Percentiles rank a stretch among this genome's conserved stretches.
Conservation (phyloP, 23 tunicate species). For the Phallusia fumigata region DNA sequence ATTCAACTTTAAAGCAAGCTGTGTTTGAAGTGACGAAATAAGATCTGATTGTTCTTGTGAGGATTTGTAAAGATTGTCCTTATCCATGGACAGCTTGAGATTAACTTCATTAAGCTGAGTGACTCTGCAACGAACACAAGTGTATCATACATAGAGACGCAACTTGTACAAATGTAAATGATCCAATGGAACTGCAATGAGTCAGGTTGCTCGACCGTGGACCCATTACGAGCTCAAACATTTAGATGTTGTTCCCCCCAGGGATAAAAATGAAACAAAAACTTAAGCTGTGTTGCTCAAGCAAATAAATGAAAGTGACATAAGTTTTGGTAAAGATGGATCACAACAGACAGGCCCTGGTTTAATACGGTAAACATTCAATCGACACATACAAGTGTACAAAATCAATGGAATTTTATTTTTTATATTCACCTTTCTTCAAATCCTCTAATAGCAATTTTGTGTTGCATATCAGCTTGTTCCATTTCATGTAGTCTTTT, state of each 20-base stretch:
- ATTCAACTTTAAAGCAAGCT: slow-evolving; percentile 21
- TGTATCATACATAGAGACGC: neutral
- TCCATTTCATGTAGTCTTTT: slow-evolving; percentile 32
- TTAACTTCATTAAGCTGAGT: neutral
- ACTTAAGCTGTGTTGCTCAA: too few species aligned
- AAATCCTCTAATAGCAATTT: slow-evolving; percentile 19
- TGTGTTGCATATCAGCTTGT: slow-evolving; percentile 24
- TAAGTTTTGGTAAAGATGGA: too few species aligned
- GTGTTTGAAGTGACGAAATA: slow-evolving; percentile 15
- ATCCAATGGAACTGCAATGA: too few species aligned
- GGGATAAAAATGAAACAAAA: too few species aligned
- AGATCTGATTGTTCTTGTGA: neutral
- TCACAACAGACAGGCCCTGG: too few species aligned
- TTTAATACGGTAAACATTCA: too few species aligned
- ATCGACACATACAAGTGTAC: too few species aligned
- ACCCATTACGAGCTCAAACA: too few species aligned
- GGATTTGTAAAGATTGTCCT: slow-evolving; percentile 19
- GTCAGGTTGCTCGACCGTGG: too few species aligned
- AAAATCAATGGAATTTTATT: neutral
- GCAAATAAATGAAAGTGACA: too few species aligned
- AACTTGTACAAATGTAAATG: too few species aligned
- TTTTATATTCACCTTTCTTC: slow-evolving; percentile 38
- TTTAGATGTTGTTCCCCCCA: too few species aligned
- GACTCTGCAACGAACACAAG: neutral
- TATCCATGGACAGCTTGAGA: neutral